Conservation (phyloP, 2,113 vertebrate species). For the Takifugu bimaculatus region DNA sequence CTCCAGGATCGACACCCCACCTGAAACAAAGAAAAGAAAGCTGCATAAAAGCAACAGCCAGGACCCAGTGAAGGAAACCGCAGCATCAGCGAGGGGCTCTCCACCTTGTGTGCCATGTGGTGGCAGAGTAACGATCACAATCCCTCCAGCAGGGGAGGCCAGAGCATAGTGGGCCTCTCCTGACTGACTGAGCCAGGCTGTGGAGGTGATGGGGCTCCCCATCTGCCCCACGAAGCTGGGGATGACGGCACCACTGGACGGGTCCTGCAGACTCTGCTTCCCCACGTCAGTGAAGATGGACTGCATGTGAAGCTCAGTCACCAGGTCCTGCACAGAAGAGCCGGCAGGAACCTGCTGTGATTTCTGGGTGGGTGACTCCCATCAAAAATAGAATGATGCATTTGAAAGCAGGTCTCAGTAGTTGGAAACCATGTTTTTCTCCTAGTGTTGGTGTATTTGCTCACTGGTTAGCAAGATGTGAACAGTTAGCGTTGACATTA, state of each 20-base stretch:
- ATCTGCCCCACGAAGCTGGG: conserved; percentile 67
- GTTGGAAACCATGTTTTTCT: no score
- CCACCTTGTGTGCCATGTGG: conserved; percentile 79
- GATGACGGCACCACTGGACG: conserved; percentile 76
- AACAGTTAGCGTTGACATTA: no score
- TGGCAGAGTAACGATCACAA: conserved; percentile 85
- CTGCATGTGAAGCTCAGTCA: conserved; percentile 87
- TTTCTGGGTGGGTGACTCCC: no score
- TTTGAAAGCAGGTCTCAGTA: no score
- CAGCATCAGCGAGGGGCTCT: neutral
- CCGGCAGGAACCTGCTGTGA: neutral
- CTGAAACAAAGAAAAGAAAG: conserved; percentile 58
- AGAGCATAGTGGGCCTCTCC: conserved; percentile 89
- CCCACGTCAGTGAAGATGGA: conserved; percentile 88
- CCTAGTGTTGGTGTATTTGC: no score
- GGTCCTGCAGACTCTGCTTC: conserved; percentile 84
- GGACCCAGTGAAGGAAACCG: neutral
- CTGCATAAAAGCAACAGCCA: neutral
- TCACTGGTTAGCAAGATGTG: no score
- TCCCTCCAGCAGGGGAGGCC: conserved; percentile 80
- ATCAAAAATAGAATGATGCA: no score
- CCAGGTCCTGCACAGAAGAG: conserved; percentile 76
- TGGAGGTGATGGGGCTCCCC: conserved; percentile 56
- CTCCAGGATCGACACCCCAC: conserved; percentile 75
- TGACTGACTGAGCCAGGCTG: conserved; percentile 82